Conservation (phyloP, 2,113 vertebrate genomes). For the Petroica traversi region DNA sequence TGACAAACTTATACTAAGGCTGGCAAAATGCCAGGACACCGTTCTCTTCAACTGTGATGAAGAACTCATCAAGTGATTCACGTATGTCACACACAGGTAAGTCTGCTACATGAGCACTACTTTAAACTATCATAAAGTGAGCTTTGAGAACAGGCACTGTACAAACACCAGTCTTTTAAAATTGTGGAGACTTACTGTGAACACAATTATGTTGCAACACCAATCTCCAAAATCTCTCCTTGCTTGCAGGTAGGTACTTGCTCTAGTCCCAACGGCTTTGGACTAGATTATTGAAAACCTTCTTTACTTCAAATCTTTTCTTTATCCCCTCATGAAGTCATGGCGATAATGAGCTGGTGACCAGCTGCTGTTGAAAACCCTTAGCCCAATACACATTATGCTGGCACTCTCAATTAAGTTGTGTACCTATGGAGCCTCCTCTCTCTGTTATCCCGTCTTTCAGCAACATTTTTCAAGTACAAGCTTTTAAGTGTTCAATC, state of each 20-base stretch:
- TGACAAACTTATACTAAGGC: background rate
- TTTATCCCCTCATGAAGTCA: slow-evolving; percentile 3
- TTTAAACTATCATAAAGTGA: background rate
- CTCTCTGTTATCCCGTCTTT: background rate
- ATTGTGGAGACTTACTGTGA: background rate
- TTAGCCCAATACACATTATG: background rate
- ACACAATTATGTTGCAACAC: background rate
- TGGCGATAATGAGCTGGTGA: background rate
- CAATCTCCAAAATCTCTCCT: background rate
- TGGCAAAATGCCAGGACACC: background rate
- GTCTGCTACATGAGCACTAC: background rate
- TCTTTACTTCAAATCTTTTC: slow-evolving; percentile 5
- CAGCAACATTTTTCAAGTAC: background rate
- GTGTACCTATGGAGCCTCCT: background rate
- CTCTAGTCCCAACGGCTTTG: background rate
- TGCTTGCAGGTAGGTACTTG: background rate
- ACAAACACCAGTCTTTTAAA: background rate
- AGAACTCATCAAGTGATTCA: slow-evolving; percentile 1
- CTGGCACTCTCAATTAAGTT: background rate
- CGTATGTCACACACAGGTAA: background rate
- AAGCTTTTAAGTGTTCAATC: background rate
- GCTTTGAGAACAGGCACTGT: background rate
- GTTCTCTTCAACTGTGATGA: background rate
- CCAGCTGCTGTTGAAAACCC: slow-evolving; percentile 6
- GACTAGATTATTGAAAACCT: slow-evolving; percentile 6